Evolutionary conservation across 1,140 invertebrate species (phyloP).

Genomic region (Vanessa tameamea): DNA sequence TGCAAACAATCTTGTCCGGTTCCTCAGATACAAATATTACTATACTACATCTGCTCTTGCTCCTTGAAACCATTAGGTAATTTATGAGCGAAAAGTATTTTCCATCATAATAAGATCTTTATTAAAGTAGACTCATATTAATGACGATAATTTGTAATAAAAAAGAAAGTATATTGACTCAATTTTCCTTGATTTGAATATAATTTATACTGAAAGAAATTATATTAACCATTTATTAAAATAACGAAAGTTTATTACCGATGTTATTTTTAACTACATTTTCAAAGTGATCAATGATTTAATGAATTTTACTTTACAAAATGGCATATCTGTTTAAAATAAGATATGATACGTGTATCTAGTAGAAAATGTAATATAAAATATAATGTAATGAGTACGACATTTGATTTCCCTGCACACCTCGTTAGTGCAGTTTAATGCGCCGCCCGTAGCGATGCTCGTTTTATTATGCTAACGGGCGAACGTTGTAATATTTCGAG

Average conservation of each 20-base stretch:
- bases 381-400: conserved; percentile 53
- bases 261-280: too few relatives aligned
- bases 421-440: conserved; percentile 78
- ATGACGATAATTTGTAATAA: too few relatives aligned
- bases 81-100: neutral
- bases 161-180: too few relatives aligned
- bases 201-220: too few relatives aligned
- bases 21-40: conserved; percentile 23
- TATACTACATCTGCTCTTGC: conserved; percentile 19
- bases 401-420: conserved; percentile 67
- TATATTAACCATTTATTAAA: too few relatives aligned
- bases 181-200: too few relatives aligned
- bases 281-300: too few relatives aligned
- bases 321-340: neutral
- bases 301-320: neutral
- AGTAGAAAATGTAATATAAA: conserved; percentile 45
- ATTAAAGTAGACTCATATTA: too few relatives aligned
- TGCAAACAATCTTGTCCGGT: conserved; percentile 18
- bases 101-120: too few relatives aligned
- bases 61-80: neutral
- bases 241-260: too few relatives aligned
- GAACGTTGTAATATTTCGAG: conserved; percentile 76
- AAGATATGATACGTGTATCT: neutral
- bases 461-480: conserved; percentile 77
- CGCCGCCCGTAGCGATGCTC: conserved; percentile 70